Evolutionary conservation across 92 coral and sea anemone species (phyloP).

Genomic region (Nematostella vectensis): DNA sequence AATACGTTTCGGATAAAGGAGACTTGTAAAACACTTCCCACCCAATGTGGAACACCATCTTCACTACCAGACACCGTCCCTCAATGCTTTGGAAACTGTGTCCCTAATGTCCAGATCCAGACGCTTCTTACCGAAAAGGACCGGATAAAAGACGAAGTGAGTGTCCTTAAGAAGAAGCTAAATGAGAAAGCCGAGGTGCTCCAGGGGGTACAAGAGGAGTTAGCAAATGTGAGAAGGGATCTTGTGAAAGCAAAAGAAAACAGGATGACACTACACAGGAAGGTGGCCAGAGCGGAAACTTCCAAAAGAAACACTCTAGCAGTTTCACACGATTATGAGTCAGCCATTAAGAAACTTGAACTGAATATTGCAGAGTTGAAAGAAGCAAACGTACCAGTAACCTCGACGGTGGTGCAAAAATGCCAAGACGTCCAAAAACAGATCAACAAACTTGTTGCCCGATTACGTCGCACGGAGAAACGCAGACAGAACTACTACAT

Average conservation of each 20-base stretch:
- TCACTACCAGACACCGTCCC: conserved; percentile 27
- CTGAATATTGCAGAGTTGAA: conserved; percentile 3
- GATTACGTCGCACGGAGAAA: conserved; percentile 11
- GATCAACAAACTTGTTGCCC: conserved; percentile 13
- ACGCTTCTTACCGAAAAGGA: conserved; percentile 14
- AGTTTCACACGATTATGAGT: conserved; percentile 5
- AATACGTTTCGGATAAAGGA: not conserved
- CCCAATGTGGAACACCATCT: not conserved
- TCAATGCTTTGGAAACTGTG: not conserved
- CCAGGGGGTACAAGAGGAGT: conserved; percentile 7
- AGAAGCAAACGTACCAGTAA: conserved; percentile 3
- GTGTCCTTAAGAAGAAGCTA: conserved; percentile 6
- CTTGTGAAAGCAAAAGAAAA: conserved; percentile 8
- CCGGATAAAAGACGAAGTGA: conserved; percentile 17
- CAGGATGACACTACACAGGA: conserved; percentile 2
- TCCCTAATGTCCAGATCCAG: conserved; percentile 9
- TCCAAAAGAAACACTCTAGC: not conserved
- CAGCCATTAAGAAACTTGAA: conserved; percentile 11
- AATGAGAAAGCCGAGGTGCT: conserved; percentile 11
- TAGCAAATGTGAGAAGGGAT: conserved; percentile 9
- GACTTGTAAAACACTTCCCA: not conserved
- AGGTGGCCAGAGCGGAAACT: conserved; percentile 6
- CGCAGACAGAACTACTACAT: conserved; percentile 12
- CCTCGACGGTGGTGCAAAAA: conserved; percentile 14
- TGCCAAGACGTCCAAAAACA: conserved; percentile 16